Evolutionary conservation across 2,113 vertebrate species (phyloP).

Genomic region (Cyanoliseus patagonus): DNA sequence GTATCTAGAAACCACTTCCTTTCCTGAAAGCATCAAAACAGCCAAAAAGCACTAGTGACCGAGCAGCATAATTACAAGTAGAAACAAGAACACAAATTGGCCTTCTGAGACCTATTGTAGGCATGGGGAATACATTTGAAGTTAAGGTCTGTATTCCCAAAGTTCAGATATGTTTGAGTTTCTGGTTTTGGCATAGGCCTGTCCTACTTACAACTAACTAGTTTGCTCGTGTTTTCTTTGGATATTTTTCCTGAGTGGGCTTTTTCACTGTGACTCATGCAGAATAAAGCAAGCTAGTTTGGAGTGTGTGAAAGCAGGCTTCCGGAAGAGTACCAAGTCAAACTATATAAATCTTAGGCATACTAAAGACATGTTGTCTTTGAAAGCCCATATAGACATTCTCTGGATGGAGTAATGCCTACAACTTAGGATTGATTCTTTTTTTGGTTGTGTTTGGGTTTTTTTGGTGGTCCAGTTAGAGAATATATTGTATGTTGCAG

Average conservation of each 20-base stretch:
- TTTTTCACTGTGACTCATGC: constrained; percentile 3
- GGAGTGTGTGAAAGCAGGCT: constrained; percentile 42
- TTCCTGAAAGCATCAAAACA: constrained; percentile 22
- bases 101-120: constrained; percentile 16
- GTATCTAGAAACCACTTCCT: constrained; percentile 31
- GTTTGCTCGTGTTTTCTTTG: constrained; percentile 32
- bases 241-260: constrained; percentile 25
- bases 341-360: constrained; percentile 31
- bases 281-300: constrained; percentile 19
- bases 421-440: neutral
- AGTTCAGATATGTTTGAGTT: neutral
- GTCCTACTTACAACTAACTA: constrained; percentile 14
- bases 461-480: neutral
- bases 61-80: constrained; percentile 18
- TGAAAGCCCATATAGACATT: neutral
- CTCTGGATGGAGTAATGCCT: neutral
- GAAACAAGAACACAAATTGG: constrained; percentile 20
- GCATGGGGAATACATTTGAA: neutral
- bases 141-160: neutral
- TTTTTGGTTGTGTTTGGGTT: neutral
- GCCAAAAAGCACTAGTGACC: constrained; percentile 5
- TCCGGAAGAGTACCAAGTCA: constrained; percentile 16
- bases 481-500: neutral
- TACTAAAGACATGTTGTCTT: neutral
- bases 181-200: constrained; percentile 19